Evolutionary conservation across 2,888 invertebrate genomes (phyloP).

Genomic region (Amiota mariae): DNA sequence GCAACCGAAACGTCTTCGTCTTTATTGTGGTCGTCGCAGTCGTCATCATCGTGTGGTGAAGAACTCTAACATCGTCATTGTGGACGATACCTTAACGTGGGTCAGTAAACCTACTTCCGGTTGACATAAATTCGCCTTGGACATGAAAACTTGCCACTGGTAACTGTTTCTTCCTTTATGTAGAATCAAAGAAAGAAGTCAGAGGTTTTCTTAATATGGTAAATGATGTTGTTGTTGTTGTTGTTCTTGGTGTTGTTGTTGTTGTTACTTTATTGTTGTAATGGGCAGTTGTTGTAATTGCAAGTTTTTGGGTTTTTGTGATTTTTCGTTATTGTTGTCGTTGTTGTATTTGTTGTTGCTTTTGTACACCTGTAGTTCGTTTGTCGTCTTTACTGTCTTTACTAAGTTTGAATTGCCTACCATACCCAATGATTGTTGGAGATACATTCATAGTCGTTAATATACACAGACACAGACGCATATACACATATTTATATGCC

Average conservation of each 20-base stretch:
- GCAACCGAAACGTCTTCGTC: constrained; percentile 18
- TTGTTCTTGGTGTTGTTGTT: neutral
- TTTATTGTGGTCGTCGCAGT: constrained; percentile 32
- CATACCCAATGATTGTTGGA: no score
- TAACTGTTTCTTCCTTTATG: constrained; percentile 40
- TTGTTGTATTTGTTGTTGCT: neutral
- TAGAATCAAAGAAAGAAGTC: neutral
- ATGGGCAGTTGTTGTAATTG: constrained; percentile 22
- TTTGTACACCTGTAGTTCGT: constrained; percentile 24
- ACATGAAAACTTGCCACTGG: constrained; percentile 72
- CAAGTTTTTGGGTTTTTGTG: constrained; percentile 23
- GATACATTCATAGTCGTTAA: no score
- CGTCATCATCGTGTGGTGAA: constrained; percentile 27
- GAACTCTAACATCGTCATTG: constrained; percentile 35
- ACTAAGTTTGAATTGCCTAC: neutral
- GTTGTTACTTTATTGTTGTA: neutral
- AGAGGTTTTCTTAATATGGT: constrained; percentile 5
- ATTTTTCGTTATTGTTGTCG: neutral
- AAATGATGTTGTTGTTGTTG: neutral
- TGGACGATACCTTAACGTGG: constrained; percentile 69
- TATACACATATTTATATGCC: neutral
- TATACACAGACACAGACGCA: no score
- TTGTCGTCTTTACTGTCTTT: neutral
- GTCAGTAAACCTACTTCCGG: constrained; percentile 75
- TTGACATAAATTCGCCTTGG: constrained; percentile 74